These are phyloP conservation scores for Ascidia mentula DNA, from an alignment of 23 tunicate genomes.

Conservation along the genomic window DNA sequence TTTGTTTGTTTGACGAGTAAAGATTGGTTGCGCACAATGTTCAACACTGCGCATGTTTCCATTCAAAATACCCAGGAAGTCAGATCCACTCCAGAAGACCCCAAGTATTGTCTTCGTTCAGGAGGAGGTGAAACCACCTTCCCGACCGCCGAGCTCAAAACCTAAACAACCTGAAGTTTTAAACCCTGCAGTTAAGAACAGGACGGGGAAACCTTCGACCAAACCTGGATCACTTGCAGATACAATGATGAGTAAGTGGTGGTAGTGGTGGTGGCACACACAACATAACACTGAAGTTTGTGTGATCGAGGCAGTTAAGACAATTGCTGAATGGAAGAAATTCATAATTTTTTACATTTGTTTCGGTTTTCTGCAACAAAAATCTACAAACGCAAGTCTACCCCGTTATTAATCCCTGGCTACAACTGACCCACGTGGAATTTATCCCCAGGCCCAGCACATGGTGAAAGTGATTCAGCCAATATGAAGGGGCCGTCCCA, in stretches of 20 bases:
- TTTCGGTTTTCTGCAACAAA: no score
- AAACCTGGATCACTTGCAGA: conserved; percentile 51
- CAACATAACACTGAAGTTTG: no score
- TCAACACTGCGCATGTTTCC: no score
- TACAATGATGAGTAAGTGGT: conserved; percentile 26
- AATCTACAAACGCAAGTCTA: no score
- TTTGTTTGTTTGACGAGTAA: no score
- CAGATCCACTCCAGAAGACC: conserved; percentile 9
- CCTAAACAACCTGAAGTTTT: conserved; percentile 11
- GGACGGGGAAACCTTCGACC: conserved; percentile 65
- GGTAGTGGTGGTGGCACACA: no score
- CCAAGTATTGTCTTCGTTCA: conserved; percentile 44
- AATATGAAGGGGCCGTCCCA: conserved; percentile 12
- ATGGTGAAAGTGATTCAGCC: conserved; percentile 6
- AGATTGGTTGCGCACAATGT: no score
- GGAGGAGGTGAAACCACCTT: conserved; percentile 18
- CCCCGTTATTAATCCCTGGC: no score
- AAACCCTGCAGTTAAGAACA: conserved; percentile 44
- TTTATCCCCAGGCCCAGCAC: conserved; percentile 1
- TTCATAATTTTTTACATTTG: no score
- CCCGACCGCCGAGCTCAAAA: conserved; percentile 12
- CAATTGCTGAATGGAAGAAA: no score
- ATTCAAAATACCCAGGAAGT: conserved; percentile 24
- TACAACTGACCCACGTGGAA: no score
- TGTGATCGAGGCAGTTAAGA: no score